These are phyloP conservation scores for Myiopsitta monachus DNA, from an alignment of 2,113 vertebrate genomes.

Conservation along the genomic window DNA sequence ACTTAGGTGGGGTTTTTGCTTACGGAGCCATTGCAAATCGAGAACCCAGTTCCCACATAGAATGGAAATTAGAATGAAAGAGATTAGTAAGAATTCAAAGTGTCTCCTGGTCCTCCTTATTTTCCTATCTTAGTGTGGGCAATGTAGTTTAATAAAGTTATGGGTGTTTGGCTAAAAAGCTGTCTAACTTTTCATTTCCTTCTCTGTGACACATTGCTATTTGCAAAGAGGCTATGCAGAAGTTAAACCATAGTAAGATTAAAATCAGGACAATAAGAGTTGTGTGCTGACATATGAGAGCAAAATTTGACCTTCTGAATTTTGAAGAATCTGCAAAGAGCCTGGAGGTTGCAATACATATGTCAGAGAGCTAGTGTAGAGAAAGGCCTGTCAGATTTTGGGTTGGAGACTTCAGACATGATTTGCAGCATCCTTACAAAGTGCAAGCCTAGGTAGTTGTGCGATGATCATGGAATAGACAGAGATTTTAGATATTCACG, in stretches of 20 bases:
- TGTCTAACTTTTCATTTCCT: not conserved
- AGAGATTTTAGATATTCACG: not conserved
- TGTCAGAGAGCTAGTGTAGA: not conserved
- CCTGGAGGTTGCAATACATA: not conserved
- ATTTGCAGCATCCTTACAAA: slow-evolving; percentile 8
- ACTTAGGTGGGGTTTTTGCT: not conserved
- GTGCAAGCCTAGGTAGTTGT: not conserved
- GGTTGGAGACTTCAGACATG: not conserved
- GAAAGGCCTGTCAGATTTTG: not conserved
- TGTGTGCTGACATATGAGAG: not conserved
- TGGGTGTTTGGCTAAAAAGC: not conserved
- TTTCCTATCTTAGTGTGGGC: not conserved
- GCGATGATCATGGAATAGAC: slow-evolving; percentile 13
- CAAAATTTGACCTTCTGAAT: not conserved
- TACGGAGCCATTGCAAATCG: not conserved
- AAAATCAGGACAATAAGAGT: not conserved
- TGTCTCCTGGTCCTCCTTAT: not conserved
- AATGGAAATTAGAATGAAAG: not conserved
- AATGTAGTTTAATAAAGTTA: not conserved
- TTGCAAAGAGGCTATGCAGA: not conserved
- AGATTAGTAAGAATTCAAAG: not conserved
- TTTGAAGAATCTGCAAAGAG: not conserved
- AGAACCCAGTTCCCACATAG: not conserved
- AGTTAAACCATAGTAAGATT: not conserved
- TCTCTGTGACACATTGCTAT: not conserved